phyloP scores from a whole-genome alignment of 2,113 vertebrate species.

The Nothocercus julius region DNA sequence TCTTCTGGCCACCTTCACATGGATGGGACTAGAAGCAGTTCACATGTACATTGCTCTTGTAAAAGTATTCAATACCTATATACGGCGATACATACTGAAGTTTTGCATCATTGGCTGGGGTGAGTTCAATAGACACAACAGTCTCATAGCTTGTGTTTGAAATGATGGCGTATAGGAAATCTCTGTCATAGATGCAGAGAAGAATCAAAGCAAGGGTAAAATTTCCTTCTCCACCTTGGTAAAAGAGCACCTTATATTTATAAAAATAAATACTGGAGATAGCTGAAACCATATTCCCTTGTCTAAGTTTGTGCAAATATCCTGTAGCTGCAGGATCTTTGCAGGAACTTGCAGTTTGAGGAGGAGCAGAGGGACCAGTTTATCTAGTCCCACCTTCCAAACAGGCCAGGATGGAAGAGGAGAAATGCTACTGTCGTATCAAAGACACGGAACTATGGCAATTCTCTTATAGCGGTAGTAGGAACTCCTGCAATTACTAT shows the following conservation, averaged over 20 bases:
- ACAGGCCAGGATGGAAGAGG: background rate
- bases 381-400: background rate
- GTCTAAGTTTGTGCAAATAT: background rate
- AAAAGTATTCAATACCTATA: slow-evolving; percentile 98
- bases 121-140: slow-evolving; percentile 67
- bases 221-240: background rate
- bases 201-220: fast-evolving
- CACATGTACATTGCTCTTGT: slow-evolving; percentile 99
- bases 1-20: slow-evolving; percentile 94
- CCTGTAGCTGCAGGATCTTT: background rate
- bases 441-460: background rate
- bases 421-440: fast-evolving
- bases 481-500: background rate
- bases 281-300: fast-evolving
- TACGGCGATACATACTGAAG: slow-evolving; percentile 94
- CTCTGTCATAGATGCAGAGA: background rate
- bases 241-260: background rate
- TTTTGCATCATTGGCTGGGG: slow-evolving; percentile 98
- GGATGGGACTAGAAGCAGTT: slow-evolving; percentile 97
- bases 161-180: background rate
- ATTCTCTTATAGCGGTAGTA: background rate
- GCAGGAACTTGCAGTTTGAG: background rate
- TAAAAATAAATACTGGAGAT: background rate
- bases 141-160: background rate
- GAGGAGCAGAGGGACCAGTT: background rate